Base-by-base conservation (phyloP, 1,140 invertebrate species). In the Brachionus asplanchnoidis region DNA sequence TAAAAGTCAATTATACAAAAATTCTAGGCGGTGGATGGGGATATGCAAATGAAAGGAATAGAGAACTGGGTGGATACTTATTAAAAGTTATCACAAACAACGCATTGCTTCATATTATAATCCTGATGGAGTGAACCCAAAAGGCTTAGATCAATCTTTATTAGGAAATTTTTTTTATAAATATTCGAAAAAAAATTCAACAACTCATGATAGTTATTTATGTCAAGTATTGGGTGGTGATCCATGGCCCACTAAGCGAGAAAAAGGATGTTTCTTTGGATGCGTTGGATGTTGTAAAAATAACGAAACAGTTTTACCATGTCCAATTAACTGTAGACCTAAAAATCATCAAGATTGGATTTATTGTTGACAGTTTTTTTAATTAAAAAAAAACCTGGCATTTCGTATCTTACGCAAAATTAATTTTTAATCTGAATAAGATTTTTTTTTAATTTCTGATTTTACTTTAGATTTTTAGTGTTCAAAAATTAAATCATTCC, bases 291-390 rank as follows among this genome's bases (percentile, higher is more conserved):
- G 26, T 46, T 83, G 79, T 50, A 6, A 9, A 36, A 32, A 36
- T 9, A 12, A 36, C 7, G 46, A 28, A 32, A 23, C 7, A 53
- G 9, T 53, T 14, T 4, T 8, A 32, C 28, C 11, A 23, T 83
- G 79, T 70, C 79, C 79, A n/a, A 66, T 44, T 28, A 23, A 44
- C n/a, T 83, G 79, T 50, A 50, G 79, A 65, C 79, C 79, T 11
- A 66, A 66, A 40, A 8, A 66, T 12, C 79, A 83, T 65, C 5
- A n/a, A 23, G 56, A 83, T n/a, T 83, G 79, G 79, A 83, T 70
- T 14, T 66, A 40, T 65, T 83, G 79, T 70, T 83, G 26, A 28
- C 2, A 28, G 1, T 28, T 28, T 28, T 28, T 28, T n/a, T n/a
- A n/a, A n/a, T n/a, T n/a, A n/a, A n/a, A n/a, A n/a, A n/a, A n/a